Evolutionary conservation across 2,888 invertebrate species (phyloP).

Genomic region (Trachelus troglodyta): DNA sequence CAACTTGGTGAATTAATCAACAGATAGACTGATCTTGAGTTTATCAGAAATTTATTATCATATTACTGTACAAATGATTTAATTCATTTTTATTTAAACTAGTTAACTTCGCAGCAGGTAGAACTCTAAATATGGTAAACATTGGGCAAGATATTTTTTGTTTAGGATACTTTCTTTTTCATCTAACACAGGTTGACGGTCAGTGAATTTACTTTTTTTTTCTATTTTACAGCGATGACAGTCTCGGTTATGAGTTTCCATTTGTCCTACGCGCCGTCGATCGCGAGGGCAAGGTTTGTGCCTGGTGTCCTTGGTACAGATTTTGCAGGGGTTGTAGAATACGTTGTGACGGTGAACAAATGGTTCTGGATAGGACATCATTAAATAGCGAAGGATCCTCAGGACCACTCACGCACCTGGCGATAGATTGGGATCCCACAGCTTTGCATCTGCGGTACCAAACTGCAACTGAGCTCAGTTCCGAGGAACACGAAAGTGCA

Average conservation of each 20-base stretch:
- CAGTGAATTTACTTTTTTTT: background rate
- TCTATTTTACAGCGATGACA: constrained; percentile 81
- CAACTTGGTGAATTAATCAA: background rate
- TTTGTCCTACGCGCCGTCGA: constrained; percentile 87
- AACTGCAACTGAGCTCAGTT: constrained; percentile 74
- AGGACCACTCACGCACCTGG: constrained; percentile 68
- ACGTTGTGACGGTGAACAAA: constrained; percentile 73
- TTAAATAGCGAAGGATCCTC: constrained; percentile 2
- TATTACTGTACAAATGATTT: background rate
- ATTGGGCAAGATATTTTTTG: too few species aligned
- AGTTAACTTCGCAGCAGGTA: too few species aligned
- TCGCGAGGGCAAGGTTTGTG: constrained; percentile 79
- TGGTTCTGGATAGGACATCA: constrained; percentile 59
- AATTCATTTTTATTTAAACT: background rate
- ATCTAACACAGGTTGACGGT: too few species aligned
- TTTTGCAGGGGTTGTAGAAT: constrained; percentile 90
- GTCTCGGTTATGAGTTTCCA: constrained; percentile 91
- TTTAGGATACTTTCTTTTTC: too few species aligned
- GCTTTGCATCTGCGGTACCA: constrained; percentile 92
- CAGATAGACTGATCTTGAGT: background rate
- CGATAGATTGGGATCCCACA: constrained; percentile 96
- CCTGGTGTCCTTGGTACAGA: constrained; percentile 82
- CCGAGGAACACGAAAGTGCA: constrained; percentile 82
- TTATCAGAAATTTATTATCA: background rate
- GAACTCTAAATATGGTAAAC: too few species aligned